Evolutionary conservation across 2,113 vertebrate species (phyloP), one percentile per base, ranked within the genome.

Genomic region (Hiodon alosoides): DNA sequence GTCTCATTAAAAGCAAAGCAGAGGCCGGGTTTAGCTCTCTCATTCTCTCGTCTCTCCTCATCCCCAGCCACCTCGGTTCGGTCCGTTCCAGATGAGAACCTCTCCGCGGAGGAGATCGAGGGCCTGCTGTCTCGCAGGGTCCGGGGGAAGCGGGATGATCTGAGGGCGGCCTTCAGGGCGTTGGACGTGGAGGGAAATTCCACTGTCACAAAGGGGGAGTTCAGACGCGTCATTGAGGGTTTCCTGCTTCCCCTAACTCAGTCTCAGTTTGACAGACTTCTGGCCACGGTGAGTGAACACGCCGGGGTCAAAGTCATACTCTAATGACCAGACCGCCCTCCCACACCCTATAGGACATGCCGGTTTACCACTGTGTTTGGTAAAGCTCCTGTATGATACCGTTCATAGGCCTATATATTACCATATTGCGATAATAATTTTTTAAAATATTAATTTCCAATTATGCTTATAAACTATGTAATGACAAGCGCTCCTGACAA

Each of bases 121-220:
- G 48, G 81, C 71, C 84, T 87, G 78, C 82, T 86, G 57, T 73
- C 81, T 83, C 78, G 87, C 71, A 87, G 84, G 77, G 77, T 79
- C 7, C 53, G 51, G 0, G 76, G 85, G 46, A 89, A 77, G 76
- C 78, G 79, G 69, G 81, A 83, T 10, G 83, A 87, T 59, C 8
- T 89, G 52, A 80, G 67, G 50, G 84, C 83, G 59, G 78, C 83
- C 46, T 90, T 93, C 77, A 62, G 80, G 16, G 68, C 80, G 8
- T 76, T 86, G 2, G 86, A 89, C 69, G 11, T 76, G 0, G 72
- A 61, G 54, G 79, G 80, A 66, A 80, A 9, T 0, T 71, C 80
- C 76, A 81, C 78, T 0, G 81, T 88, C 82, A 89, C 87, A 3
- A 84, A 67, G 69, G 77, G 31, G 1, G 83, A 87, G 58, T 86